A percentile compares a stretch with the other conserved stretches of the same genome.
Evolutionary conservation across 1,140 invertebrate genomes (phyloP).

Genomic region (Drosophila neocordata): DNA sequence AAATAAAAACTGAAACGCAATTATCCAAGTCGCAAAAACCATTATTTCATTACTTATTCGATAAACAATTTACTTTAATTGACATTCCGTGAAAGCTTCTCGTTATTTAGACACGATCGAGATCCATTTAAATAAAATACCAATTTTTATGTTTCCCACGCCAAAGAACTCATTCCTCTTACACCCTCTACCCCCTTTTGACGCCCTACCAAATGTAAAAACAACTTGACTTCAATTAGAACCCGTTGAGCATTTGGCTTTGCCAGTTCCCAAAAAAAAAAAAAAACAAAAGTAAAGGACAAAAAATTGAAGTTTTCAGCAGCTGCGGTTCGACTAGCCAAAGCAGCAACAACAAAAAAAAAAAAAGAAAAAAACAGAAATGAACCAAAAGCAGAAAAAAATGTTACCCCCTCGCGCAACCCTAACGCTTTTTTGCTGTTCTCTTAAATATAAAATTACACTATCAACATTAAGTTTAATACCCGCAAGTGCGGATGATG

Average conservation of each 20-base stretch:
- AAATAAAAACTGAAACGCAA: no score
- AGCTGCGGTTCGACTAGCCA: constrained; percentile 11
- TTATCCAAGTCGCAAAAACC: no score
- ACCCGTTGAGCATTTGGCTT: constrained; percentile 45
- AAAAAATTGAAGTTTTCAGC: constrained; percentile 23
- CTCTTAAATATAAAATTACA: constrained; percentile 79
- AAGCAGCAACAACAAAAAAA: not conserved
- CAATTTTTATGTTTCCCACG: not conserved
- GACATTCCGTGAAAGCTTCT: not conserved
- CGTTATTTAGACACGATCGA: not conserved
- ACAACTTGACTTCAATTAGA: constrained; percentile 64
- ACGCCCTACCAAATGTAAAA: constrained; percentile 20
- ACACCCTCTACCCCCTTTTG: not conserved
- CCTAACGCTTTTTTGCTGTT: constrained; percentile 42
- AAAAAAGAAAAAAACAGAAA: not conserved
- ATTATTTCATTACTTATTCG: no score
- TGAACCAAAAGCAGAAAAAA: not conserved
- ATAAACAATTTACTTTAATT: not conserved
- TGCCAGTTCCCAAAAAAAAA: not conserved
- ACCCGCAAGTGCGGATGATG: constrained; percentile 66
- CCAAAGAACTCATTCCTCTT: not conserved
- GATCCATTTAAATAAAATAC: not conserved
- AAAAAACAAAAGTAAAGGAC: constrained; percentile 7
- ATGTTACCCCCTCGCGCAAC: constrained; percentile 49
- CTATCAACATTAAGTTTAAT: constrained; percentile 80